Evolutionary conservation across 2,888 invertebrate species (phyloP).

Genomic region (Caenorhabditis sp.): DNA sequence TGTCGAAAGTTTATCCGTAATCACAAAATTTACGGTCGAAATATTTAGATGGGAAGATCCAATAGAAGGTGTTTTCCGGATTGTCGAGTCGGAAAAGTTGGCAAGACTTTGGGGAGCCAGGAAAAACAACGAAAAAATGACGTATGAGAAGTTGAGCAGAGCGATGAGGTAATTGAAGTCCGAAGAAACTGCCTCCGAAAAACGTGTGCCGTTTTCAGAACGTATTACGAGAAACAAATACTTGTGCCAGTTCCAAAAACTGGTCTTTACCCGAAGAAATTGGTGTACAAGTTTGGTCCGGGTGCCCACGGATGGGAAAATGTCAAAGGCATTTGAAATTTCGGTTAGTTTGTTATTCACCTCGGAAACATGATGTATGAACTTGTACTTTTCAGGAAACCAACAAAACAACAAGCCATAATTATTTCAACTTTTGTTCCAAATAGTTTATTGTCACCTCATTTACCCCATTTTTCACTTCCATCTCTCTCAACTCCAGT

Average conservation of each 20-base stretch:
- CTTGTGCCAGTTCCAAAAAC: slow-evolving; percentile 80
- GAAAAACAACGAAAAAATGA: slow-evolving; percentile 91
- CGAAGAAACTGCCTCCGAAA: too few relatives aligned
- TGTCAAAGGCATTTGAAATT: slow-evolving; percentile 36
- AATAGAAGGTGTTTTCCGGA: slow-evolving; percentile 88
- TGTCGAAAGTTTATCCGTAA: neutral
- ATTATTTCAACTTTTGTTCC: too few relatives aligned
- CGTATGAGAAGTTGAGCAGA: slow-evolving; percentile 91
- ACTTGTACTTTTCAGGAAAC: too few relatives aligned
- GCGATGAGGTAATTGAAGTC: slow-evolving; percentile 88
- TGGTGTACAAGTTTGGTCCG: slow-evolving; percentile 80
- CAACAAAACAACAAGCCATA: too few relatives aligned
- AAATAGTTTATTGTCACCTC: too few relatives aligned
- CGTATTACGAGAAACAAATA: slow-evolving; percentile 80
- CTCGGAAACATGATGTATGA: too few relatives aligned
- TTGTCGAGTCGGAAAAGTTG: slow-evolving; percentile 89
- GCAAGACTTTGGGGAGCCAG: slow-evolving; percentile 90
- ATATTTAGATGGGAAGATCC: slow-evolving; percentile 92
- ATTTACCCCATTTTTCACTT: too few relatives aligned
- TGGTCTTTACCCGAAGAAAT: slow-evolving; percentile 80
- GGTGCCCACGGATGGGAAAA: slow-evolving; percentile 80
- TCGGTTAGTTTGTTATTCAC: neutral
- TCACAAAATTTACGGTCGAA: neutral
- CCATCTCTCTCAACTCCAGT: too few relatives aligned
- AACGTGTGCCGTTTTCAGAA: slow-evolving; percentile 78